Percentiles rank a stretch among this genome's conserved stretches.
Conservation (phyloP, 2,888 invertebrate species). For the Leptarthrus brevirostris region DNA sequence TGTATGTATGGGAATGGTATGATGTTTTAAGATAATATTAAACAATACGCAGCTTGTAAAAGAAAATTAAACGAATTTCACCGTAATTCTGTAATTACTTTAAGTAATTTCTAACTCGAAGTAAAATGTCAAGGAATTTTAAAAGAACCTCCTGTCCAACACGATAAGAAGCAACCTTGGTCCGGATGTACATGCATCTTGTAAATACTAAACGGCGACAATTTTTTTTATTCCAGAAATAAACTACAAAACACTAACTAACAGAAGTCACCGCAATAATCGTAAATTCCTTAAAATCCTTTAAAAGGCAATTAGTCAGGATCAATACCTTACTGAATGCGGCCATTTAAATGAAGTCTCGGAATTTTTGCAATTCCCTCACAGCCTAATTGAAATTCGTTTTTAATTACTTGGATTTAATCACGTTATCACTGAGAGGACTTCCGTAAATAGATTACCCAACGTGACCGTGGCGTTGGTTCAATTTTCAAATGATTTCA, state of each 20-base stretch:
- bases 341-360: neutral
- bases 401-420: neutral
- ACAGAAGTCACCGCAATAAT: neutral
- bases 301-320: neutral
- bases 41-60: too few species aligned
- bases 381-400: neutral
- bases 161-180: neutral
- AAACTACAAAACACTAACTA: neutral
- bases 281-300: neutral
- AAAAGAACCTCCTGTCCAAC: too few species aligned
- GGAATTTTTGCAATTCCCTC: neutral
- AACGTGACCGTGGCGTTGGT: neutral
- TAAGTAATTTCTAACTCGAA: too few species aligned
- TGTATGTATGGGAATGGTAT: too few species aligned
- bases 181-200: neutral
- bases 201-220: neutral
- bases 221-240: neutral
- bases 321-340: neutral
- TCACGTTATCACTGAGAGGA: neutral
- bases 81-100: too few species aligned
- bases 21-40: too few species aligned
- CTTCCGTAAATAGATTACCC: neutral
- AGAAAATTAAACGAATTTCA: too few species aligned
- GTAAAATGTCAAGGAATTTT: too few species aligned
- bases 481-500: neutral